Conservation (phyloP, 1,140 invertebrate species). For the Neocloeon triangulifer region DNA sequence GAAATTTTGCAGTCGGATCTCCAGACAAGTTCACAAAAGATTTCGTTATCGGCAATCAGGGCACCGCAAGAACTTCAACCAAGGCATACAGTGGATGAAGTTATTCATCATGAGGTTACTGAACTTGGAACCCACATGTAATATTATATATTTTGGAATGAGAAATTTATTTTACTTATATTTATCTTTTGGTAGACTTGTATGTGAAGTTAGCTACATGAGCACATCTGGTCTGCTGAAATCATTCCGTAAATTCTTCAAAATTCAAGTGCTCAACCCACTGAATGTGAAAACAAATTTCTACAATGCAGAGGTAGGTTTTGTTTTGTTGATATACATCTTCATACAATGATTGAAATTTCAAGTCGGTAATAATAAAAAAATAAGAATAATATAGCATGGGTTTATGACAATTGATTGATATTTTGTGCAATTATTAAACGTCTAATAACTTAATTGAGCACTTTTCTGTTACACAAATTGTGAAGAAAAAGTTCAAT, state of each 20-base stretch:
- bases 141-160: conserved; percentile 8
- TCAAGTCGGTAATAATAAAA: too few relatives aligned
- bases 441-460: too few relatives aligned
- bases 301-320: conserved; percentile 82
- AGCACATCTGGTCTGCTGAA: conserved; percentile 40
- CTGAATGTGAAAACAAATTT: conserved; percentile 97
- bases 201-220: conserved; percentile 86
- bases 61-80: conserved; percentile 38
- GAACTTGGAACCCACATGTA: conserved; percentile 93
- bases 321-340: too few relatives aligned
- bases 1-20: conserved; percentile 47
- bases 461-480: too few relatives aligned
- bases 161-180: not conserved
- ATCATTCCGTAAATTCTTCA: conserved; percentile 89
- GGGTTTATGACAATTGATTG: too few relatives aligned
- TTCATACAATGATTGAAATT: too few relatives aligned
- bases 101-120: conserved; percentile 95
- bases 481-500: too few relatives aligned
- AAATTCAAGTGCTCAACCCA: conserved; percentile 94
- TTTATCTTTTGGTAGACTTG: conserved; percentile 39
- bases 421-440: too few relatives aligned
- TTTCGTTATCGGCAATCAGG: conserved; percentile 37
- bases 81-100: conserved; percentile 77
- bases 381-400: too few relatives aligned
- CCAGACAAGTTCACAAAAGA: conserved; percentile 72